Evolutionary conservation across 1,140 invertebrate genomes (phyloP).

Genomic region (Armadillidium nasatum): DNA sequence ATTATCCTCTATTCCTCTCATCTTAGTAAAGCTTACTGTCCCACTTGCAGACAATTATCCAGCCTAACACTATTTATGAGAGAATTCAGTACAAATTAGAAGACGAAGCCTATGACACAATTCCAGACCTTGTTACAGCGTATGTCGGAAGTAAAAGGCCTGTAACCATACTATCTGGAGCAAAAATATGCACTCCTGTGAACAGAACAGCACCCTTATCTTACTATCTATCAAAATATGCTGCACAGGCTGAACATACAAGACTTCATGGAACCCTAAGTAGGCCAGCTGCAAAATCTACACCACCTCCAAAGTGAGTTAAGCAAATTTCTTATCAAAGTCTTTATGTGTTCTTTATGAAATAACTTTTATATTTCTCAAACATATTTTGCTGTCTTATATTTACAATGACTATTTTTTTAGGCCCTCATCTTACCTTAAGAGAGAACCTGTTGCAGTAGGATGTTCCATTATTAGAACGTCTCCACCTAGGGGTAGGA

Average conservation of each 20-base stretch:
- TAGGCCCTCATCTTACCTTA: too few relatives aligned
- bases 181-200: constrained; percentile 71
- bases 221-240: constrained; percentile 60
- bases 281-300: constrained; percentile 23
- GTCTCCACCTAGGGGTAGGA: constrained; percentile 54
- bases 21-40: too few relatives aligned
- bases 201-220: constrained; percentile 65
- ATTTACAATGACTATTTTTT: too few relatives aligned
- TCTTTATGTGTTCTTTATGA: too few relatives aligned
- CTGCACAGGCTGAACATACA: constrained; percentile 46
- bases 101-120: constrained; percentile 85
- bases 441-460: constrained; percentile 29
- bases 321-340: too few relatives aligned
- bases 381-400: too few relatives aligned
- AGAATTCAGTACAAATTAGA: constrained; percentile 88
- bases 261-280: constrained; percentile 41
- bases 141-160: constrained; percentile 85
- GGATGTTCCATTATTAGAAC: constrained; percentile 44
- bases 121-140: constrained; percentile 87
- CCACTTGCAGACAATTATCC: constrained; percentile 66
- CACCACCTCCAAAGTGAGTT: constrained; percentile 28
- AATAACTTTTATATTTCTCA: too few relatives aligned
- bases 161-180: constrained; percentile 80
- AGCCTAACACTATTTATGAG: constrained; percentile 85
- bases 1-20: too few relatives aligned